Conservation (phyloP, 1,140 invertebrate species). For the Lepidotrigona ventralis region DNA sequence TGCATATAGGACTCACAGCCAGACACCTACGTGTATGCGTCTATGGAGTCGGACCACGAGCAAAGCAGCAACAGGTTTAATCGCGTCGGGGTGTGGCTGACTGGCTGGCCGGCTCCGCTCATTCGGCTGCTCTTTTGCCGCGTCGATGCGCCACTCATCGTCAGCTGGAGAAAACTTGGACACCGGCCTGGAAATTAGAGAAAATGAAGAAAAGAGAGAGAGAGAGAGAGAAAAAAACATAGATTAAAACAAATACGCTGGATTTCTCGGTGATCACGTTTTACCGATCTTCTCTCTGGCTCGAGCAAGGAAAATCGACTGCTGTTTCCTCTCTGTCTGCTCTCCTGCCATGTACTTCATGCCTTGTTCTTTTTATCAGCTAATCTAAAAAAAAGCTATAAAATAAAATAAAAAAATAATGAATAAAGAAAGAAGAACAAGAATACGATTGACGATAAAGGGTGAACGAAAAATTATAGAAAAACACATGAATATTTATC, state of each 20-base stretch:
- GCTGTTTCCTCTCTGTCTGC: neutral
- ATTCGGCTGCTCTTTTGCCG: slow-evolving; percentile 62
- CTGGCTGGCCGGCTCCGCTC: slow-evolving; percentile 57
- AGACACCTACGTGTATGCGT: slow-evolving; percentile 53
- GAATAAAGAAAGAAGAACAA: neutral
- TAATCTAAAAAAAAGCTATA: neutral
- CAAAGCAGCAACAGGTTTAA: slow-evolving; percentile 77
- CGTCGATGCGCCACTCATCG: slow-evolving; percentile 71
- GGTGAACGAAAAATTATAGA: neutral
- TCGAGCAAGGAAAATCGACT: neutral
- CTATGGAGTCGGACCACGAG: slow-evolving; percentile 56
- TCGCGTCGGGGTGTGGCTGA: slow-evolving; percentile 75
- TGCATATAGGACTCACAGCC: slow-evolving; percentile 19
- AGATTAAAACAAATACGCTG: neutral
- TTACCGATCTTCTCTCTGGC: neutral
- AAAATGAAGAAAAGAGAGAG: too few relatives aligned
- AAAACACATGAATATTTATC: neutral
- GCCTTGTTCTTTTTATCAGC: neutral
- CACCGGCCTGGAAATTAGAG: slow-evolving; percentile 19
- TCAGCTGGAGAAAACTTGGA: neutral
- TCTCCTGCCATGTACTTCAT: neutral
- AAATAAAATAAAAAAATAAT: too few relatives aligned
- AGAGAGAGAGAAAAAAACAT: neutral
- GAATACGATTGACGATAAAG: neutral
- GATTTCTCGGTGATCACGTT: slow-evolving; percentile 24